Percentiles rank a stretch among this genome's conserved stretches.
phyloP scores from a whole-genome alignment of 2,113 vertebrate genomes.

The Apus apus region DNA sequence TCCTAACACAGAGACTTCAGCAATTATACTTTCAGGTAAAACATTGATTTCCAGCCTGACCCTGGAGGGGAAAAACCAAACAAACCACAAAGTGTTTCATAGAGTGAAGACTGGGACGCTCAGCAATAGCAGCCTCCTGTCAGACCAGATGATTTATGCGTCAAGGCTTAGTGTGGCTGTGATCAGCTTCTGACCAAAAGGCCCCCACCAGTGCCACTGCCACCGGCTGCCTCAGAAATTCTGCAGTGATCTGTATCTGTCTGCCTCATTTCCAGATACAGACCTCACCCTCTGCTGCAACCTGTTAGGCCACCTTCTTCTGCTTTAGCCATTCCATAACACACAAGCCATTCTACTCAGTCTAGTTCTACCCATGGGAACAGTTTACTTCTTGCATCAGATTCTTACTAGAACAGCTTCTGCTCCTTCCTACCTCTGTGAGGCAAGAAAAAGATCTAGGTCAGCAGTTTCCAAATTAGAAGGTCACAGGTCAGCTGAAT shows the following conservation, averaged over 20 bases:
- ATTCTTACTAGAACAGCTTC: not conserved
- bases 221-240: not conserved
- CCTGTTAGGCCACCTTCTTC: not conserved
- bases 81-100: not conserved
- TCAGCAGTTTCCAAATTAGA: not conserved
- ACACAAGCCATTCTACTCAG: not conserved
- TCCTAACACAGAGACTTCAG: not conserved
- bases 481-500: not conserved
- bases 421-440: not conserved
- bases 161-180: not conserved
- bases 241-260: not conserved
- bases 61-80: not conserved
- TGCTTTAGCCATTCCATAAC: not conserved
- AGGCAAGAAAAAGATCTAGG: not conserved
- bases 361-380: not conserved
- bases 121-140: not conserved
- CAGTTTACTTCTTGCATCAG: not conserved
- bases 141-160: accelerated
- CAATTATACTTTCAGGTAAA: not conserved
- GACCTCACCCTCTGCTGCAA: not conserved
- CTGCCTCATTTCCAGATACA: not conserved
- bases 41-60: not conserved
- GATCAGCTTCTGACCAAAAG: not conserved
- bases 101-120: not conserved
- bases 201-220: not conserved